These are phyloP conservation scores for Noturus placidus DNA, from an alignment of 2,113 vertebrate genomes.

Conservation along the genomic window DNA sequence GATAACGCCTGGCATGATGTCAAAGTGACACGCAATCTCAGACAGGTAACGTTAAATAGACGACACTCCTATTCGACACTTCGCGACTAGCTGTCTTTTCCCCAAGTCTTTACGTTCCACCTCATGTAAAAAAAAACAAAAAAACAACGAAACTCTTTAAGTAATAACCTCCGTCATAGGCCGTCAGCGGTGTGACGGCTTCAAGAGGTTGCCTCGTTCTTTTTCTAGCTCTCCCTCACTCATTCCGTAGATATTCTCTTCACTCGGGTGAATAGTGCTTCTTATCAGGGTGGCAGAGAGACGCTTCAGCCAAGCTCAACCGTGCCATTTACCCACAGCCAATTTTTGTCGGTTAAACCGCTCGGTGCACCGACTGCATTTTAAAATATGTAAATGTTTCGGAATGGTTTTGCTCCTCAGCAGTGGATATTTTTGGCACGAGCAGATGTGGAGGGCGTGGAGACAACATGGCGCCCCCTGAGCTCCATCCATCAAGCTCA, in stretches of 20 bases:
- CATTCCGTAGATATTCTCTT: conserved; percentile 51
- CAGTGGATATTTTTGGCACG: conserved; percentile 23
- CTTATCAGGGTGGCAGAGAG: conserved; percentile 50
- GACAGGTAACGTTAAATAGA: conserved; percentile 85
- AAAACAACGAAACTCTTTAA: conserved; percentile 19
- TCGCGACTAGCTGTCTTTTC: conserved; percentile 22
- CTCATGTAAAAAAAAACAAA: conserved; percentile 28
- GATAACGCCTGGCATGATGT: conserved; percentile 98
- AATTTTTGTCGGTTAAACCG: conserved; percentile 54
- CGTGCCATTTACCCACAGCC: conserved; percentile 49
- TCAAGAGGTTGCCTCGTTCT: conserved; percentile 39
- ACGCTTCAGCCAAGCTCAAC: conserved; percentile 54
- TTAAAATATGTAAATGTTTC: conserved; percentile 52
- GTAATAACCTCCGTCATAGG: conserved; percentile 51
- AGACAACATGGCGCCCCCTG: neutral
- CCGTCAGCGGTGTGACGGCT: conserved; percentile 51
- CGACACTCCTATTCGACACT: neutral
- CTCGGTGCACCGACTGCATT: conserved; percentile 37
- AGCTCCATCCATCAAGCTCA: conserved; percentile 30
- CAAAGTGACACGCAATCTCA: conserved; percentile 97
- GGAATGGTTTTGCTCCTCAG: conserved; percentile 34
- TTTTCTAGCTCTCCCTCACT: neutral
- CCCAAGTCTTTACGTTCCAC: conserved; percentile 24
- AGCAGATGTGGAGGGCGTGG: neutral
- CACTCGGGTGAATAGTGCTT: conserved; percentile 46